phyloP scores from a whole-genome alignment of 2,113 vertebrate genomes.

The Chionodraco myersi region DNA sequence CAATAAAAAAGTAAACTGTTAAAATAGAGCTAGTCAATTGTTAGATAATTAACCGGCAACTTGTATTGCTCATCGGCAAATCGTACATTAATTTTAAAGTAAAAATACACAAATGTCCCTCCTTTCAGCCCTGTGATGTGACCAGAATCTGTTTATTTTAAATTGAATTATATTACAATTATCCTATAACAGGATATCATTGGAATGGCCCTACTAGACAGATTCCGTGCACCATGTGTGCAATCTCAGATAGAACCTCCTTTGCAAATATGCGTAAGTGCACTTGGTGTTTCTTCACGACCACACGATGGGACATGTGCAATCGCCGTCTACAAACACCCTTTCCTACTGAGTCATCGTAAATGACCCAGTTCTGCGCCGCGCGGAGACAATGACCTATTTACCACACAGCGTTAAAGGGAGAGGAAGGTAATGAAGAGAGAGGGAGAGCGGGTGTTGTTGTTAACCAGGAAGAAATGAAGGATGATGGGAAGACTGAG shows the following conservation, averaged over 20 bases:
- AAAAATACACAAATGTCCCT: not conserved
- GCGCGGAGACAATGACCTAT: conserved; percentile 69
- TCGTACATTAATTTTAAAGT: not conserved
- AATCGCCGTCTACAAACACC: conserved; percentile 34
- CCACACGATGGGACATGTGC: not conserved
- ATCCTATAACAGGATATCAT: not conserved
- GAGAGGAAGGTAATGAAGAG: conserved; percentile 11
- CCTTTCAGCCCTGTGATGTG: not conserved
- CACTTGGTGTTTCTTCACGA: not conserved
- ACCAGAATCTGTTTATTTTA: not conserved
- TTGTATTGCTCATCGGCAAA: not conserved
- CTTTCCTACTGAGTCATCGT: conserved; percentile 56
- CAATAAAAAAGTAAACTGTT: too few species aligned
- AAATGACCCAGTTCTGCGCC: conserved; percentile 72
- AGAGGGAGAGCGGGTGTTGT: conserved; percentile 2
- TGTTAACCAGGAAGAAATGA: conserved; percentile 22
- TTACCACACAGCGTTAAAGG: conserved; percentile 58
- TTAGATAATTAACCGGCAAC: too few species aligned
- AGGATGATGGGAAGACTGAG: conserved; percentile 20
- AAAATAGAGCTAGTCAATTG: too few species aligned
- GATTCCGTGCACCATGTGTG: conserved; percentile 26
- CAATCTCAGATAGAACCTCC: conserved; percentile 57
- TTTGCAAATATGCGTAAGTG: conserved; percentile 40
- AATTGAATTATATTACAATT: too few species aligned
- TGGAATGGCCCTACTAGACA: conserved; percentile 26